Evolutionary conservation across 2,888 invertebrate species (phyloP).

Genomic region (Chrysotoxum bicinctum): DNA sequence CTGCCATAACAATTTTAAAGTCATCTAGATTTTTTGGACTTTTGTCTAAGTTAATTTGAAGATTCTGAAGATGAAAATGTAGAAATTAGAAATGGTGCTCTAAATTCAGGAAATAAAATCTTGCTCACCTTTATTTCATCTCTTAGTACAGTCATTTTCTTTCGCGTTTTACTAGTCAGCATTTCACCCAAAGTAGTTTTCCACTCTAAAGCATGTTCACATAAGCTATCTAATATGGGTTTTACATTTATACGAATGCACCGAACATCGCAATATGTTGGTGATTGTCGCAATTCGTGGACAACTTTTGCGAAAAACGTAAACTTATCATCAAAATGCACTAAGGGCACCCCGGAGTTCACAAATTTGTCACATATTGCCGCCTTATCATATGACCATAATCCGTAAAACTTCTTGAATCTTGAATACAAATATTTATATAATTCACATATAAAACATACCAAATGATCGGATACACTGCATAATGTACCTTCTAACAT

Average conservation of each 20-base stretch:
- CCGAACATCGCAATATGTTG: slow-evolving; percentile 85
- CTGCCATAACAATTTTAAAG: slow-evolving; percentile 92
- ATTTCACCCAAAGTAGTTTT: slow-evolving; percentile 87
- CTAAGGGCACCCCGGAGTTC: slow-evolving; percentile 84
- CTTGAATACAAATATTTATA: slow-evolving; percentile 74
- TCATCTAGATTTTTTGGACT: slow-evolving; percentile 90
- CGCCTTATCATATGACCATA: slow-evolving; percentile 90
- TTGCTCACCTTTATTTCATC: slow-evolving; percentile 86
- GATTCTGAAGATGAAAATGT: slow-evolving; percentile 77
- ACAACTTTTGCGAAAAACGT: slow-evolving; percentile 91
- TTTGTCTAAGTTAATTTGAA: slow-evolving; percentile 87
- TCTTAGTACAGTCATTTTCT: slow-evolving; percentile 87
- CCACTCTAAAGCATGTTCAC: slow-evolving; percentile 91
- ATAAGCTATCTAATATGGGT: slow-evolving; percentile 87
- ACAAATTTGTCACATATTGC: slow-evolving; percentile 90
- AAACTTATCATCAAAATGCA: slow-evolving; percentile 90
- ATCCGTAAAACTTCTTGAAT: slow-evolving; percentile 88
- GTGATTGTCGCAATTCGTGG: slow-evolving; percentile 84
- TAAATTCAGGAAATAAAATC: not conserved
- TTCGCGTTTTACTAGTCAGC: slow-evolving; percentile 86
- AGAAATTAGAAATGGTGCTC: not conserved
- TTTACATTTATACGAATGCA: slow-evolving; percentile 88
- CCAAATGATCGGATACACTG: not conserved
- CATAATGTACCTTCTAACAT: slow-evolving; percentile 85
- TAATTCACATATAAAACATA: slow-evolving; percentile 17